Base-by-base conservation (phyloP, 2,888 invertebrate species). In the Pristionchus exspectatus region DNA sequence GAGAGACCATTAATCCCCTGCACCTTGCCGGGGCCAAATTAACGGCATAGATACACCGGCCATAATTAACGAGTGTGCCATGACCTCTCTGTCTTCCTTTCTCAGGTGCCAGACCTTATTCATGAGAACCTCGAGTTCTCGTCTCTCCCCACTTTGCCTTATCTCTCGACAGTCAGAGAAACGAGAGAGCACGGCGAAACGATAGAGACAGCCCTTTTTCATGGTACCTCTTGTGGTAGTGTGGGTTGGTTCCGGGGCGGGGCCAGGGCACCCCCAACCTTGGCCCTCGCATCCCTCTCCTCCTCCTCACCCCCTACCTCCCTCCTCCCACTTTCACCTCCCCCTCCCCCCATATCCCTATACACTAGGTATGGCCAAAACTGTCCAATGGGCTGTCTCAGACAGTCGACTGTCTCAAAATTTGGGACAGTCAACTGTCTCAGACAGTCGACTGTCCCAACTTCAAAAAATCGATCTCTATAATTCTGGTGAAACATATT, bases 241-340 rank as follows among this genome's bases (percentile, higher is more conserved):
- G 77, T 50, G 44, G 12, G 77, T 77, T 44, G 38, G 77, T 77
- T 77, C 77, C 77, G 77, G 77, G n/a, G 77, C 33, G 44, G 77
- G 44, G 24, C 24, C 33, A 44, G 21, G 21, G n/a, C 27, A 27
- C 27, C 84, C 56, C 84, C 56, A 54, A 56, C 84, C 84, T 84
- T 59, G 54, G 56, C 56, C 84, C 56, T 24, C 44, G 12, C 56
- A 27, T 27, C 56, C 84, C 27, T 16, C 10, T 56, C 84, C 33
- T 44, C 83, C 83, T 54, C 16, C 56, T 50, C 27, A n/a, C 56
- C 30, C 30, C 33, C 56, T 27, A n/a, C n/a, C n/a, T n/a, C n/a
- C 84, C 84, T 44, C 16, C 30, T 56, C 56, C 24, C 56, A 18
- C 27, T 44, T 50, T 84, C 84, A n/a, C 21, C 84, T 24, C 56